Evolutionary conservation across 2,888 invertebrate species (phyloP).

Genomic region (Mimumesa dahlbomi): DNA sequence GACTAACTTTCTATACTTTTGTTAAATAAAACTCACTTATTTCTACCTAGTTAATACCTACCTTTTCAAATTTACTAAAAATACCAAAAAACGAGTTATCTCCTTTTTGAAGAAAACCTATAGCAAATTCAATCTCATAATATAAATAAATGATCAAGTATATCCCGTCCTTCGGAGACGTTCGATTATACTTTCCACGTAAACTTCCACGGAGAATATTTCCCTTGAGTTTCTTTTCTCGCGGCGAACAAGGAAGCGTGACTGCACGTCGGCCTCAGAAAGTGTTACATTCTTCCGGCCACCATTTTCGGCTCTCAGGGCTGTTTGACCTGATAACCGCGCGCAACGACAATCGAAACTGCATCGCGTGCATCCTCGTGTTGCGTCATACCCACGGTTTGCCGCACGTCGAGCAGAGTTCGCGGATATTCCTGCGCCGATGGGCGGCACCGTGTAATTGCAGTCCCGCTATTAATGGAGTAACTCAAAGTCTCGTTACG

Average conservation of each 20-base stretch:
- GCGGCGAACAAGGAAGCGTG: slow-evolving; percentile 1
- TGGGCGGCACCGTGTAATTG: slow-evolving; percentile 60
- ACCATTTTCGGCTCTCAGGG: slow-evolving; percentile 13
- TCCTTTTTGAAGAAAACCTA: too few relatives aligned
- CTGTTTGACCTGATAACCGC: slow-evolving; percentile 3
- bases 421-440: slow-evolving; percentile 50
- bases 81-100: too few relatives aligned
- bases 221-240: background rate
- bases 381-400: slow-evolving; percentile 39
- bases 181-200: background rate
- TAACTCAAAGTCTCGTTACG: slow-evolving; percentile 54
- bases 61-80: too few relatives aligned
- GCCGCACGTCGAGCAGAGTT: slow-evolving; percentile 36
- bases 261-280: background rate
- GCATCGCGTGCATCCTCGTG: slow-evolving; percentile 19
- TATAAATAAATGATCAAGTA: too few relatives aligned
- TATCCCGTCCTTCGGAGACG: too few relatives aligned
- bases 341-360: slow-evolving; percentile 6
- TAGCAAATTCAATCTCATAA: too few relatives aligned
- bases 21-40: too few relatives aligned
- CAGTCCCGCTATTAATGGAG: slow-evolving; percentile 62
- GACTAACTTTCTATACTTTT: too few relatives aligned
- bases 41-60: too few relatives aligned
- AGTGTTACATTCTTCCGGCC: background rate
- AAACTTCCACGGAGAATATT: slow-evolving; percentile 1